Base-by-base conservation (phyloP, 2,888 invertebrate species). In the Euspilapteryx auroguttella region DNA sequence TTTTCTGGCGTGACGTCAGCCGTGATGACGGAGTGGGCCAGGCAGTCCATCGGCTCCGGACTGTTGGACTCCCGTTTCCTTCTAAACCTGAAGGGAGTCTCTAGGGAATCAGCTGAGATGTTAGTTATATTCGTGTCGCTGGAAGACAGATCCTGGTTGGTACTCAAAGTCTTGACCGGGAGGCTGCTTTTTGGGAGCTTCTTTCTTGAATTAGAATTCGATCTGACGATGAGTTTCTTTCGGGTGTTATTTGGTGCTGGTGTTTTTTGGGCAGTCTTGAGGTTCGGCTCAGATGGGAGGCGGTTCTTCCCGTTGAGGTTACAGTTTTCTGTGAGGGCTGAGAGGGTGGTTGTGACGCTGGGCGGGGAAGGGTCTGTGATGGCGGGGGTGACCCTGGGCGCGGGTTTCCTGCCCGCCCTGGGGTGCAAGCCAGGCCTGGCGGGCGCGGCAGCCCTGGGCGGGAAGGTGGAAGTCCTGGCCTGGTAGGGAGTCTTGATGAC, bases 51-150 rank as follows among this genome's bases (percentile, higher is more conserved):
- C 0, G 75, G 76, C 21, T 76, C 76, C 0, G 76, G 73, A 25
- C 68, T 76, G 30, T 43, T 52, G 0, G 75, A 71, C 33, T 73
- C 73, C 31, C 75, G 39, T 57, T 75, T 73, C 37, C 75, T 55
- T 9, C 75, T 40, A 32, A 77, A 76, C 15, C 76, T 43, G 35
- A 64, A 73, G 1, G 73, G 75, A 0, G 66, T 49, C 23, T 77
- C 76, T 1, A 77, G 44, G 0, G 76, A 73, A 28, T 76, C 77
- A 1, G 66, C 56, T 0, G 76, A 73, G 36, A 77, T 64, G 39
- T 75, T 75, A 0, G 76, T 76, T 4, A 73, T 57, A 29, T 75
- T 77, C 0, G 77, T 76, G 33, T 76, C 76, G 33, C 75, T 75
- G 17, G 77, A 76, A 24, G 77, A 76, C 33, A 76, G 37, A 14